Conservation (phyloP, 1,140 invertebrate species). For the Intoshia linei region DNA sequence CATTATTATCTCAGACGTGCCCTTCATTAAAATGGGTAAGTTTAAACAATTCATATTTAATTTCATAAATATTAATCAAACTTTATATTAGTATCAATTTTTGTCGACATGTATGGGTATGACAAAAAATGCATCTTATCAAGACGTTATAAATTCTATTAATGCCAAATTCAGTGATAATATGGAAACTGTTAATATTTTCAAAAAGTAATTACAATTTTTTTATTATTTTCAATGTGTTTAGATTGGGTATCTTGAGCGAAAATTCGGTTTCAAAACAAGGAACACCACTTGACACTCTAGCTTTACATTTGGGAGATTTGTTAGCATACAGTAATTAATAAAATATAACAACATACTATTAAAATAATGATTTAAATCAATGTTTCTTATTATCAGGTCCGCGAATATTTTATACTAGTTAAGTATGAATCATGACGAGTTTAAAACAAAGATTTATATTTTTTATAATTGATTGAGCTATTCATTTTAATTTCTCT, state of each 20-base stretch:
- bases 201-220: neutral
- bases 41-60: conserved; percentile 1
- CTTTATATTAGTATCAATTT: conserved; percentile 68
- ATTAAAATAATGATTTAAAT: conserved; percentile 4
- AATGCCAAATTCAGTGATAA: neutral
- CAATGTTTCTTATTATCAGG: neutral
- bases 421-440: neutral
- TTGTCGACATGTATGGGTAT: conserved; percentile 37
- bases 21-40: conserved; percentile 75
- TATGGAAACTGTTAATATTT: neutral
- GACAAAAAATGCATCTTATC: conserved; percentile 26
- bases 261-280: conserved; percentile 40
- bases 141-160: neutral
- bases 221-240: conserved; percentile 7
- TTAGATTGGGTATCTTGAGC: conserved; percentile 44
- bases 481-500: no score
- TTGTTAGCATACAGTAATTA: conserved; percentile 39
- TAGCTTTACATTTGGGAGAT: conserved; percentile 51
- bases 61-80: conserved; percentile 26
- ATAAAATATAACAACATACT: neutral
- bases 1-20: conserved; percentile 56
- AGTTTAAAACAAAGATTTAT: neutral
- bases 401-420: neutral
- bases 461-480: neutral
- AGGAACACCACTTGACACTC: conserved; percentile 54